These are phyloP conservation scores for Xiphophorus couchianus DNA, from an alignment of 2,113 vertebrate species.

Conservation along the genomic window DNA sequence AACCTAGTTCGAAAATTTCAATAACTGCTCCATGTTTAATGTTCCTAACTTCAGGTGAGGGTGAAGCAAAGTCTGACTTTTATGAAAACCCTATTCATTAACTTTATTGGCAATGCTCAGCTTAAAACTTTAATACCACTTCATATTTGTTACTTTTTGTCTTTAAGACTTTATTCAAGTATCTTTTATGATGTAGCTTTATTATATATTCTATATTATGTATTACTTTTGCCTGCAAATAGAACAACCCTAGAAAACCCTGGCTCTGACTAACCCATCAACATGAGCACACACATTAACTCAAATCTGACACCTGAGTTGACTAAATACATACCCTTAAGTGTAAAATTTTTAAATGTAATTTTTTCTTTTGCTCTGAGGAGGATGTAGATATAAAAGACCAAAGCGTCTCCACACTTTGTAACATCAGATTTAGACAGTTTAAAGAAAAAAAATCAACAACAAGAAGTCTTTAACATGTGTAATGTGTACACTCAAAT, in stretches of 20 bases:
- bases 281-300: neutral
- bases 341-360: too few species aligned
- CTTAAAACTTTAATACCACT: too few species aligned
- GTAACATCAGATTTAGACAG: constrained; percentile 20
- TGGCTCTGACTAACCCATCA: neutral
- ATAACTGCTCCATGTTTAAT: neutral
- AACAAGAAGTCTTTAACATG: constrained; percentile 36
- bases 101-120: too few species aligned
- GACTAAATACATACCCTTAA: neutral
- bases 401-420: constrained; percentile 12
- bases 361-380: constrained; percentile 10
- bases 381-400: constrained; percentile 4
- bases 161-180: too few species aligned
- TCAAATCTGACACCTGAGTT: neutral
- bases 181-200: too few species aligned
- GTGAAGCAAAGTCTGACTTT: too few species aligned
- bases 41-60: neutral
- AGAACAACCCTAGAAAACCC: neutral
- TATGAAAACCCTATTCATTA: too few species aligned
- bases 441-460: constrained; percentile 32
- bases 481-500: constrained; percentile 47
- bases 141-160: too few species aligned
- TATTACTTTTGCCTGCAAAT: neutral
- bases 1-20: neutral
- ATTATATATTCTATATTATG: neutral